Percentiles rank a stretch among this genome's conserved stretches.
phyloP scores from a whole-genome alignment of 2,113 vertebrate genomes.

The Salminus brasiliensis region DNA sequence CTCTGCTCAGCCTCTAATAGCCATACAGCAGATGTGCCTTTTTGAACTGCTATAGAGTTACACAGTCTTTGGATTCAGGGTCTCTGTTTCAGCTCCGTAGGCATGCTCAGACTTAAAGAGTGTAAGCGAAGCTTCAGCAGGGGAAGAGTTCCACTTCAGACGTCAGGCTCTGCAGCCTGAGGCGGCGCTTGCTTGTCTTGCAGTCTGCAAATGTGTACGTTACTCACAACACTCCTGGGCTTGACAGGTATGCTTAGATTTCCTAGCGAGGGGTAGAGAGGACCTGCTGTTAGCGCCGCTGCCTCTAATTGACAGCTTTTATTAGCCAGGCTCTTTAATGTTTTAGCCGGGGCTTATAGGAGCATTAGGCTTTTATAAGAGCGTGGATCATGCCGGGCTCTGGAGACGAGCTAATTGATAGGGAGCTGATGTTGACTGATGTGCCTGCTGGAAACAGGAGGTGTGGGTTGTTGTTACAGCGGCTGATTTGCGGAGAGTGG shows the following conservation, averaged over 20 bases:
- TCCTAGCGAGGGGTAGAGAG: neutral
- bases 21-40: neutral
- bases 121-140: neutral
- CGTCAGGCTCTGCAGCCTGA: neutral
- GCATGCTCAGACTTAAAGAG: neutral
- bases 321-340: slow-evolving; percentile 30
- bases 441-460: slow-evolving; percentile 21
- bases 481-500: neutral
- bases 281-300: slow-evolving; percentile 12
- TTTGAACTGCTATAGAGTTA: neutral
- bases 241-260: slow-evolving; percentile 5
- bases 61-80: neutral
- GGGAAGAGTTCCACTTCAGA: neutral
- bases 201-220: neutral
- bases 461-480: slow-evolving; percentile 43
- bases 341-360: slow-evolving; percentile 24
- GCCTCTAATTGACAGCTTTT: slow-evolving; percentile 33
- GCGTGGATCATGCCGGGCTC: slow-evolving; percentile 15
- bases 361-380: slow-evolving; percentile 19
- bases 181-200: neutral
- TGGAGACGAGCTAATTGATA: slow-evolving; percentile 35
- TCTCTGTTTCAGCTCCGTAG: neutral
- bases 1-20: neutral
- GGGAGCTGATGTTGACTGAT: slow-evolving; percentile 9
- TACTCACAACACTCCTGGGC: neutral